Evolutionary conservation across 2,888 invertebrate genomes (phyloP), one percentile per base, ranked within the genome.

Genomic region (Rhyacophila evoluta): DNA sequence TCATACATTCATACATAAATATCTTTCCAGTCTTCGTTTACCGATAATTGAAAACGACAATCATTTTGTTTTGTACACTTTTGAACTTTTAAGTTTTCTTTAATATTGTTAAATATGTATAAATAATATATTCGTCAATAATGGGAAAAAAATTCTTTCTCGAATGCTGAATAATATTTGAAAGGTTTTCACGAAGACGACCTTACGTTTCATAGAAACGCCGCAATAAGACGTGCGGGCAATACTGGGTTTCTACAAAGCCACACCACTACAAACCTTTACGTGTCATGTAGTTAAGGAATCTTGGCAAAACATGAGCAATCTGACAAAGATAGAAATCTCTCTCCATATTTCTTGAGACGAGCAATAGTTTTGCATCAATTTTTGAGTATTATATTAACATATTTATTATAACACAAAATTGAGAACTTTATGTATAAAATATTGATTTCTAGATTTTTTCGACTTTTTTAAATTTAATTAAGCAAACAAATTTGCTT

Each of bases 191-290:
- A 55, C 55, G 19, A 19, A 1, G 12, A 55, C 25, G 55, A 55
- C 55, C 55, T 55, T 55, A 55, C 55, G 55, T 55, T 55, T 55
- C 19, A 19, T 55, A 55, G 10, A 55, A 25, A 25, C 55, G 25
- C 55, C 19, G 55, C 55, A 55, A 55, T 55, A 55, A 55, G 55
- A 55, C 55, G 55, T 55, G 55, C 55, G 55, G 5, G 19, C 25
- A 19, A 55, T 55, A 55, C 55, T 55, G 55, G 55, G 55, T 8
- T 55, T 55, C 19, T 55, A 55, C 19, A 55, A 55, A 55, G 55
- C 25, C 15, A 55, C 55, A 19, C 19, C 55, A 55, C 55, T 55
- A 15, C 0, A 55, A 55, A 55, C 55, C 55, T 55, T 10, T 55
- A 55, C 55, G 55, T 55, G 55, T 19, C 55, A 55, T 8, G 25